Percentiles rank a stretch among this genome's conserved stretches.
These are phyloP conservation scores for Chascanopsetta lugubris DNA, from an alignment of 2,113 vertebrate genomes.

Conservation along the genomic window DNA sequence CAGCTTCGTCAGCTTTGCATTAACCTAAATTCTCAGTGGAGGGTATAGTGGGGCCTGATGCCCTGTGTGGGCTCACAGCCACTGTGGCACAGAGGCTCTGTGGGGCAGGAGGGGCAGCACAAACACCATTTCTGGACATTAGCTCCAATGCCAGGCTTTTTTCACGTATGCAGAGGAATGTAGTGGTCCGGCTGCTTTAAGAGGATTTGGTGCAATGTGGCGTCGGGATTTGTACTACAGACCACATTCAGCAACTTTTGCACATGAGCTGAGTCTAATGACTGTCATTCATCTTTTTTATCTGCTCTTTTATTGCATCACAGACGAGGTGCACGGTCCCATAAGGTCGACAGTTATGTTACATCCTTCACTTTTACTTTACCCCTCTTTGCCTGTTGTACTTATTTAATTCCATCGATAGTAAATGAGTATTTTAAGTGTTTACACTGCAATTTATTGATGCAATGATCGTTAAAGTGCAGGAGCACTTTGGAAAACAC, in stretches of 20 bases:
- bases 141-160: slow-evolving; percentile 34
- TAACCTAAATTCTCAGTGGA: slow-evolving; percentile 8
- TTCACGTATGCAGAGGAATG: slow-evolving; percentile 55
- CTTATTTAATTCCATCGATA: background rate
- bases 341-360: background rate
- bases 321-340: background rate
- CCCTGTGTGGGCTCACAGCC: slow-evolving; percentile 20
- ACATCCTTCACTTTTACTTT: background rate
- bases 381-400: background rate
- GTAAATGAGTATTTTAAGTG: background rate
- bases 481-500: too few species aligned
- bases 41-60: slow-evolving; percentile 10
- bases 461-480: too few species aligned
- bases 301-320: background rate
- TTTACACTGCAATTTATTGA: too few species aligned
- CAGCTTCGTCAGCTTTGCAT: slow-evolving; percentile 15
- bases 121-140: slow-evolving; percentile 16
- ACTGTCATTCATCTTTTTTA: slow-evolving; percentile 26
- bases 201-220: slow-evolving; percentile 64
- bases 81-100: slow-evolving; percentile 38
- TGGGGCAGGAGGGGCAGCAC: slow-evolving; percentile 41
- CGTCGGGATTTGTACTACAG: slow-evolving; percentile 60
- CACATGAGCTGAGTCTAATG: slow-evolving; percentile 26
- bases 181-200: slow-evolving; percentile 72
- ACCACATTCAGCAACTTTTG: slow-evolving; percentile 28